A percentile compares a stretch with the other conserved stretches of the same genome.
phyloP scores from a whole-genome alignment of 2,888 invertebrate species.

The Azorinus chamasolen region DNA sequence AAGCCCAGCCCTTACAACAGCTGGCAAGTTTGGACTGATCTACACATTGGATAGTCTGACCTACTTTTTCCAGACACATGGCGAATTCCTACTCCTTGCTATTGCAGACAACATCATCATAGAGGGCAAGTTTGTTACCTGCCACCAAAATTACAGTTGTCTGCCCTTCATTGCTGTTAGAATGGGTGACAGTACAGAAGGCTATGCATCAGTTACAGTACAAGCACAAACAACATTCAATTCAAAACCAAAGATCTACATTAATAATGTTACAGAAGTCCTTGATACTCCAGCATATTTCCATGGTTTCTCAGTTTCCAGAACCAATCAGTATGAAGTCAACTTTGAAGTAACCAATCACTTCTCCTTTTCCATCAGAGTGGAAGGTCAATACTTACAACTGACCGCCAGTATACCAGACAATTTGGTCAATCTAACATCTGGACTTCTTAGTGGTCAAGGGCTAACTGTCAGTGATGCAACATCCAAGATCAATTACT shows the following conservation, averaged over 20 bases:
- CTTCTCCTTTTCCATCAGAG: slow-evolving; percentile 50
- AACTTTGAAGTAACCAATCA: slow-evolving; percentile 47
- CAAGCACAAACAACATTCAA: slow-evolving; percentile 41
- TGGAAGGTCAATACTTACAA: slow-evolving; percentile 64
- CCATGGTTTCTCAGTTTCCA: slow-evolving; percentile 61
- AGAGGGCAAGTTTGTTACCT: slow-evolving; percentile 72
- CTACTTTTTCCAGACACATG: slow-evolving; percentile 56
- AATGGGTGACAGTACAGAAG: slow-evolving; percentile 62
- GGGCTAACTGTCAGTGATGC: slow-evolving; percentile 29
- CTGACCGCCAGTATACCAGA: slow-evolving; percentile 39
- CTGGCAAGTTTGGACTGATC: slow-evolving; percentile 64
- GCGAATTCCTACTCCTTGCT: slow-evolving; percentile 65
- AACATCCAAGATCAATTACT: slow-evolving; percentile 46
- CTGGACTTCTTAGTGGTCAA: slow-evolving; percentile 69
- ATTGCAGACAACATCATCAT: slow-evolving; percentile 63
- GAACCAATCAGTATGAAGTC: slow-evolving; percentile 54
- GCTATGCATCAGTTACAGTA: slow-evolving; percentile 66
- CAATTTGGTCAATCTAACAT: slow-evolving; percentile 33
- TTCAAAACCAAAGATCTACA: slow-evolving; percentile 57
- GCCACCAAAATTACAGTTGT: slow-evolving; percentile 72
- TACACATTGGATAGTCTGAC: slow-evolving; percentile 68
- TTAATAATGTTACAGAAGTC: slow-evolving; percentile 40
- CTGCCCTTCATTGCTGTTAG: slow-evolving; percentile 67
- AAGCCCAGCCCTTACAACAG: slow-evolving; percentile 29
- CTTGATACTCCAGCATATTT: slow-evolving; percentile 66